Evolutionary conservation across 1,140 invertebrate genomes (phyloP).

Genomic region (Meloidogyne floridensis): DNA sequence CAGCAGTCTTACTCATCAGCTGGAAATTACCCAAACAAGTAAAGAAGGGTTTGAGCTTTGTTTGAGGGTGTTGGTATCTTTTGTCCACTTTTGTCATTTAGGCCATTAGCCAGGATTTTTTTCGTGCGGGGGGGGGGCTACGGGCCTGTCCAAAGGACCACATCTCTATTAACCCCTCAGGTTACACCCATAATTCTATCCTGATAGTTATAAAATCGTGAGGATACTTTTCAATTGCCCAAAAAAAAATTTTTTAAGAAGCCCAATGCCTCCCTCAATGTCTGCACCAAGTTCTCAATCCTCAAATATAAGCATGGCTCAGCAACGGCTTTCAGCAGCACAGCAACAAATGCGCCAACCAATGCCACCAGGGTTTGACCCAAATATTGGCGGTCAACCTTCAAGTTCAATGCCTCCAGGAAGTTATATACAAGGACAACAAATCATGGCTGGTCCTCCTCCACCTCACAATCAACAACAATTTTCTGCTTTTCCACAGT

Average conservation of each 20-base stretch:
- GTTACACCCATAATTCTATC: too few species aligned
- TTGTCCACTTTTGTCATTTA: too few species aligned
- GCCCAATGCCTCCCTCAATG: constrained; percentile 2
- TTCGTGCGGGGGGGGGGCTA: too few species aligned
- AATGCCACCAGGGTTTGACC: constrained; percentile 8
- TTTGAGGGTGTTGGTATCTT: background rate
- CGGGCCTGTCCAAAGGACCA: too few species aligned
- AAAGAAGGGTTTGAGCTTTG: background rate
- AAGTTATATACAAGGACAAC: constrained; percentile 14
- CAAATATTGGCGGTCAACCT: constrained; percentile 3
- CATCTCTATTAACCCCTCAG: too few species aligned
- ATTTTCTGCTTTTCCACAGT: constrained; percentile 13
- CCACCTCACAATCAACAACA: background rate
- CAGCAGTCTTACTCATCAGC: background rate
- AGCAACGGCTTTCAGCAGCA: constrained; percentile 2
- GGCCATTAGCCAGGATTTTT: too few species aligned
- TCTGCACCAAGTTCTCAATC: background rate
- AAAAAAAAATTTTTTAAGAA: background rate
- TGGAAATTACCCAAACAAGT: constrained; percentile 20
- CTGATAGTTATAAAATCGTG: too few species aligned
- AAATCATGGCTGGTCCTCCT: background rate
- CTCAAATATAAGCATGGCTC: constrained; percentile 16
- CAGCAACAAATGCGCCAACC: constrained; percentile 18
- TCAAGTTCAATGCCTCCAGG: constrained; percentile 4
- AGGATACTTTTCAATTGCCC: background rate